phyloP scores from a whole-genome alignment of 2,888 invertebrate species.

The Mechanitis mazaeus region DNA sequence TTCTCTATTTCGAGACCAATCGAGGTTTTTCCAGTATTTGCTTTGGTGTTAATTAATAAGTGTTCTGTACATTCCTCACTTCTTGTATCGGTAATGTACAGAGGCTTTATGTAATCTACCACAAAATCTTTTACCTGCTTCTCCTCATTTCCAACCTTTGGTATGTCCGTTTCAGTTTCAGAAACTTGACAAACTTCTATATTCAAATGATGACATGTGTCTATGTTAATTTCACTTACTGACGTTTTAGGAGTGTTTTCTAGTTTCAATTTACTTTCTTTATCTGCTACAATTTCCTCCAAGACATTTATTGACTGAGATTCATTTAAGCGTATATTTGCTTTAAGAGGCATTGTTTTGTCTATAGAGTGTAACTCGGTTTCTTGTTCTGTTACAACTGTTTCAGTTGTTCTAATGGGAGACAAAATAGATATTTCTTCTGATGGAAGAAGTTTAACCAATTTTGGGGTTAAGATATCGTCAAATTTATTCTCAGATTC shows the following conservation, averaged over 20 bases:
- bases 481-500: slow-evolving; percentile 45
- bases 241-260: slow-evolving; percentile 33
- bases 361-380: slow-evolving; percentile 31
- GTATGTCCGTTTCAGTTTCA: slow-evolving; percentile 43
- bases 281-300: slow-evolving; percentile 46
- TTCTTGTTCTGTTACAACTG: slow-evolving; percentile 47
- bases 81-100: slow-evolving; percentile 65
- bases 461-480: slow-evolving; percentile 29
- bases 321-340: slow-evolving; percentile 62
- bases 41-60: slow-evolving; percentile 30
- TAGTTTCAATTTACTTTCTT: slow-evolving; percentile 41
- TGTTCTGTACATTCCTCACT: slow-evolving; percentile 57
- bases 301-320: slow-evolving; percentile 49
- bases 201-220: slow-evolving; percentile 45
- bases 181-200: slow-evolving; percentile 41
- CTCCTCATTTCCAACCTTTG: slow-evolving; percentile 21
- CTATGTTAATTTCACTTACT: slow-evolving; percentile 38
- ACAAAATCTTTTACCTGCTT: slow-evolving; percentile 37
- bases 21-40: slow-evolving; percentile 32
- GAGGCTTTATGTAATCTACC: slow-evolving; percentile 42
- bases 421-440: slow-evolving; percentile 49
- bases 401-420: slow-evolving; percentile 46
- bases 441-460: slow-evolving; percentile 42
- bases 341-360: slow-evolving; percentile 44
- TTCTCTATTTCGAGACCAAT: slow-evolving; percentile 46